A percentile compares a stretch with the other conserved stretches of the same genome.
These are phyloP conservation scores for Mastigias papua DNA, from an alignment of 30 jellyfish, hydroid and myxozoan genomes.

Conservation along the genomic window DNA sequence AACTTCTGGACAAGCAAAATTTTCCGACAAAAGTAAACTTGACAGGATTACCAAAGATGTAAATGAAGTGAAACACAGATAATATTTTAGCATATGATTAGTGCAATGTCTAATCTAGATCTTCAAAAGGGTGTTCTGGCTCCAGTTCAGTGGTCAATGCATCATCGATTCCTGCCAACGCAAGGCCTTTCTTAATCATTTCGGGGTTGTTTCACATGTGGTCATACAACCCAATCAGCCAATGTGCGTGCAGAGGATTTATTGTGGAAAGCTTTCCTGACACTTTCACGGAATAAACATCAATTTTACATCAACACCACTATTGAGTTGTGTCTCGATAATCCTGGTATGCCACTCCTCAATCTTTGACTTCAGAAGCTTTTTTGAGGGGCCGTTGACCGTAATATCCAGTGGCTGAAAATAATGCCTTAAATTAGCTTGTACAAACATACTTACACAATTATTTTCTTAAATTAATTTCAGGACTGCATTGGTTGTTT, in stretches of 20 bases:
- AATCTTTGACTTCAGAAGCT: constrained; percentile 6
- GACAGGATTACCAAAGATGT: too few relatives aligned
- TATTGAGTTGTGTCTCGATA: constrained; percentile 37
- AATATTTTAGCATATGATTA: constrained; percentile 7
- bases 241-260: constrained; percentile 6
- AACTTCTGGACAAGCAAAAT: constrained; percentile 10
- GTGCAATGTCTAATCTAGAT: too few relatives aligned
- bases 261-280: constrained; percentile 19
- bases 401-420: too few relatives aligned
- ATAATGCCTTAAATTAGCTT: too few relatives aligned
- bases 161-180: constrained; percentile 38
- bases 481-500: too few relatives aligned
- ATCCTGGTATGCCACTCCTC: constrained; percentile 34
- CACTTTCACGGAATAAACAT: constrained; percentile 25
- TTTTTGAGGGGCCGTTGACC: constrained; percentile 45
- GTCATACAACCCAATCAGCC: too few relatives aligned
- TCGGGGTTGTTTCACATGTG: too few relatives aligned
- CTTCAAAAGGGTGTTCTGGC: too few relatives aligned
- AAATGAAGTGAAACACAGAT: constrained; percentile 5
- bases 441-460: constrained; percentile 25
- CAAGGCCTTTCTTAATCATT: constrained; percentile 24
- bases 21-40: too few relatives aligned
- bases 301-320: too few relatives aligned
- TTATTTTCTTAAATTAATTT: not conserved
- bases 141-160: too few relatives aligned